Conservation (phyloP, 2,113 vertebrate genomes). For the Pelusios castaneus region DNA sequence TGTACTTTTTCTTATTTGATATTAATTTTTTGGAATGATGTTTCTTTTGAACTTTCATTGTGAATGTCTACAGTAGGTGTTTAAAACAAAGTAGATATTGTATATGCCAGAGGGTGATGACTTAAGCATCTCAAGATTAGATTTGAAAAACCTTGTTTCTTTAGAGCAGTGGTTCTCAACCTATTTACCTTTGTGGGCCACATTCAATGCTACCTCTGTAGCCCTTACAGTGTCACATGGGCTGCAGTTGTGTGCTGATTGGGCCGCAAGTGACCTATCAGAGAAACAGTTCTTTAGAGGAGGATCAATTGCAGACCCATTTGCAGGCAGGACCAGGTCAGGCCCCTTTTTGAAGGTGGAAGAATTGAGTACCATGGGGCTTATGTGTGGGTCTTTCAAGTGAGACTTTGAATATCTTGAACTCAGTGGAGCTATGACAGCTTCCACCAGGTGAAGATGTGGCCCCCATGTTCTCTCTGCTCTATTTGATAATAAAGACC, state of each 20-base stretch:
- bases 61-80: neutral
- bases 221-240: too few species aligned
- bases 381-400: slow-evolving; percentile 22
- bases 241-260: too few species aligned
- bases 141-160: neutral
- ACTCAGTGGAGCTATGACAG: neutral
- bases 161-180: neutral
- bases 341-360: slow-evolving; percentile 45
- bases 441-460: slow-evolving; percentile 22
- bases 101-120: neutral
- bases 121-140: neutral
- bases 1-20: neutral
- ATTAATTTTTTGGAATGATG: neutral
- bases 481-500: slow-evolving; percentile 5
- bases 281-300: neutral
- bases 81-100: neutral
- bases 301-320: neutral
- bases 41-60: slow-evolving; percentile 15
- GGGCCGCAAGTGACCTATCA: too few species aligned
- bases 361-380: slow-evolving; percentile 12
- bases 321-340: neutral
- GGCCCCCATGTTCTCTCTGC: neutral
- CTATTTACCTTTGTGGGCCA: too few species aligned
- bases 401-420: neutral
- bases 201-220: too few species aligned